Base-by-base conservation (phyloP, 1,140 invertebrate species). In the Ceratosolen fusciceps region DNA sequence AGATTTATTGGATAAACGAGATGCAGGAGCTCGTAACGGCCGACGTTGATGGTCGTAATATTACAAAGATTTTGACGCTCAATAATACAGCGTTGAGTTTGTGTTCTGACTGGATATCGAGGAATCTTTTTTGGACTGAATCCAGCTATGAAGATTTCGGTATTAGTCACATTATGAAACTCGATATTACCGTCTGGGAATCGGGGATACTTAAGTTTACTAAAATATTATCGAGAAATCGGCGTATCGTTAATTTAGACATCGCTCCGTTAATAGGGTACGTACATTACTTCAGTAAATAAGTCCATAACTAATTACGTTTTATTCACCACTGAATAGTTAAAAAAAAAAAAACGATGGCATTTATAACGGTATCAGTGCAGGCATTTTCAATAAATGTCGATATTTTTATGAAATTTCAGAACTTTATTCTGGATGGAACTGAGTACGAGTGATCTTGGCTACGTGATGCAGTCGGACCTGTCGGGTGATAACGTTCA, bases 1-100 rank as follows among this genome's bases (percentile, higher is more conserved):
- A 93, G 54, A 90, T 96, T 12, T 96, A 94, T 82, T 98, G 96
- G 96, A 93, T 97, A 7, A 95, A 97, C 83, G 94, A 96, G 83
- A 93, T 94, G 83, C 93, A 94, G 74, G 94, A 96, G 86, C 87
- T 97, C 54, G 93, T 96, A 34, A 92, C 92, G 0, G 93, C 93
- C 0, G 90, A 93, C 77, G 87, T 93, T 9, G 91, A 91, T 78
- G 92, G 91, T 0, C 71, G 81, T 0, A 92, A 93, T 21, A 91
- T 90, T 2, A 92, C 91, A 0, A 93, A 94, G 91, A 90, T 96
- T 77, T 86, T 93, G 5, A 91, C 94, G 14, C 90, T 96, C 29
- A 93, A 94, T 72, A 92, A 93, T 24, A 93, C 92, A 39, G 93
- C 93, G 0, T 90, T 91, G 14, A 93, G 94, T 82, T 86, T 98